Conservation (phyloP, 2,888 invertebrate species). For the Mesochorus sp. region DNA sequence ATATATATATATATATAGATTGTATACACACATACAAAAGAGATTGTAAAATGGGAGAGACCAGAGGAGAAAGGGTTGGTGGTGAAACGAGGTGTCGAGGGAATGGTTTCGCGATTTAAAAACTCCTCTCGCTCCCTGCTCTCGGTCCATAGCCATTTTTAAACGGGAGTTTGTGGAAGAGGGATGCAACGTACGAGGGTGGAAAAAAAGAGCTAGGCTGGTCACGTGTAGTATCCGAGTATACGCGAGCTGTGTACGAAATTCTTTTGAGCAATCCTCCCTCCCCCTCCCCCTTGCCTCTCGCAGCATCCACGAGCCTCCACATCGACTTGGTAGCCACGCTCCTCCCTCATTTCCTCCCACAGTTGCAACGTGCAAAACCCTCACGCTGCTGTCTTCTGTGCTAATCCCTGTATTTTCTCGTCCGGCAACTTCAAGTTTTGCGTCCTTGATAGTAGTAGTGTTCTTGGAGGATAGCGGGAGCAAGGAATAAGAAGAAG, state of each 20-base stretch:
- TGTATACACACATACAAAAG: slow-evolving; percentile 50
- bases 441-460: slow-evolving; percentile 41
- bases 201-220: slow-evolving; percentile 70
- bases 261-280: slow-evolving; percentile 71
- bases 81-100: slow-evolving; percentile 53
- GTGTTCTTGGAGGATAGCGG: neutral
- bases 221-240: slow-evolving; percentile 80
- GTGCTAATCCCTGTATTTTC: slow-evolving; percentile 68
- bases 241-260: slow-evolving; percentile 78
- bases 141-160: neutral
- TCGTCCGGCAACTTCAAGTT: slow-evolving; percentile 58
- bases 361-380: slow-evolving; percentile 46
- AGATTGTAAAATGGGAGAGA: slow-evolving; percentile 57
- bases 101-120: slow-evolving; percentile 56
- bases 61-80: slow-evolving; percentile 36
- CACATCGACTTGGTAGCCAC: slow-evolving; percentile 26
- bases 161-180: neutral
- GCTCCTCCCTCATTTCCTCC: slow-evolving; percentile 35
- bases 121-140: slow-evolving; percentile 10
- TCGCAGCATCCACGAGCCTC: slow-evolving; percentile 38
- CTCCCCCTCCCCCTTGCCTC: slow-evolving; percentile 26
- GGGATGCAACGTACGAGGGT: slow-evolving; percentile 22
- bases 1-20: too few species aligned
- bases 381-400: slow-evolving; percentile 55
- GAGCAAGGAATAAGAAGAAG: slow-evolving; percentile 5